phyloP scores from a whole-genome alignment of 2,797 vertebrate genomes.

The Peromyscus nudipes region DNA sequence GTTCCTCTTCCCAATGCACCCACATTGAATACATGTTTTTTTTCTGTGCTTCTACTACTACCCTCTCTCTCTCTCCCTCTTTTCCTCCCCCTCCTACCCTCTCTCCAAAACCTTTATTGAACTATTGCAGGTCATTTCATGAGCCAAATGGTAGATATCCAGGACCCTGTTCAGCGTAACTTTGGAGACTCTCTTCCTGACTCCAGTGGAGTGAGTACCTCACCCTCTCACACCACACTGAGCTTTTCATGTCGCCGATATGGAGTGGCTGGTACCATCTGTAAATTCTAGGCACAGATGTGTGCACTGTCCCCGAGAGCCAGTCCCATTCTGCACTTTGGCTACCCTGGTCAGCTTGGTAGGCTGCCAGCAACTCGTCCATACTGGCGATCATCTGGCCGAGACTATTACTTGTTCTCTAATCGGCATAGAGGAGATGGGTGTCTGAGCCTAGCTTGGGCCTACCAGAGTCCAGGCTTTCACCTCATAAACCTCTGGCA shows the following conservation, averaged over 20 bases:
- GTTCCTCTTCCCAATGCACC: background rate
- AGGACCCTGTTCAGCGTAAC: background rate
- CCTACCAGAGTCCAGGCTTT: background rate
- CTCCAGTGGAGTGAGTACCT: background rate
- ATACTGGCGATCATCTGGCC: background rate
- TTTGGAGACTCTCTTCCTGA: background rate
- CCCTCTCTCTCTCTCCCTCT: background rate
- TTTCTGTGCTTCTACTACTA: background rate
- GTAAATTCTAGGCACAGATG: background rate
- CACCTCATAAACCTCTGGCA: background rate
- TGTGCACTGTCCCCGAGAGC: background rate
- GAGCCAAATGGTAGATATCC: background rate
- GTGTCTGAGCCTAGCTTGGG: background rate
- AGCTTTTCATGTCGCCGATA: background rate
- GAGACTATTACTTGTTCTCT: background rate
- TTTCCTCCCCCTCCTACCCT: background rate
- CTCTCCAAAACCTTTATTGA: background rate
- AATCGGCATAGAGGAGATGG: background rate
- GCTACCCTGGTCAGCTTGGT: background rate
- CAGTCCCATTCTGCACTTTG: background rate
- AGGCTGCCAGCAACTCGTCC: background rate
- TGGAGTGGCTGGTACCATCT: accelerated
- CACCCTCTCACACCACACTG: background rate
- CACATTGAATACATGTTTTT: background rate
- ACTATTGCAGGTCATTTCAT: background rate